phyloP scores from a whole-genome alignment of 2,888 invertebrate genomes.

The Apantesis nais region DNA sequence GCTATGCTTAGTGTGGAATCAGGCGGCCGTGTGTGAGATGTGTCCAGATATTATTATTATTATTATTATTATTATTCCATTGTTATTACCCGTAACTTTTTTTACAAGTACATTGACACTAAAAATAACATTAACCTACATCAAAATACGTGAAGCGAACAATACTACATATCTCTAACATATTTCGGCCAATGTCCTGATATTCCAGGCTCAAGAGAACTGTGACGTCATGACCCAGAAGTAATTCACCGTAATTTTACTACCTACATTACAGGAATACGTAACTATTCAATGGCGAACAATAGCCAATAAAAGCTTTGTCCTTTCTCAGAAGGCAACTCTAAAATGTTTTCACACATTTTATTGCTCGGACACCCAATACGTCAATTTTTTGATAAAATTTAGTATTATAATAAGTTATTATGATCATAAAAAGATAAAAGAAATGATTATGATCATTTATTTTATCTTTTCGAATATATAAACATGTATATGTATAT shows the following conservation, averaged over 20 bases:
- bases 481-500: background rate
- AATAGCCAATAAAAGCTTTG: constrained; percentile 22
- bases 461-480: background rate
- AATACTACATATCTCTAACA: background rate
- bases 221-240: constrained; percentile 17
- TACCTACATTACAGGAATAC: constrained; percentile 4
- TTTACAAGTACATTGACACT: no score
- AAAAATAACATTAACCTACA: no score
- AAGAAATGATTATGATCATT: background rate
- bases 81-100: no score
- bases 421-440: background rate
- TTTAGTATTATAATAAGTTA: background rate
- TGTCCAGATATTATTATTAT: no score
- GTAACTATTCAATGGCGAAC: constrained; percentile 15
- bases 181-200: background rate
- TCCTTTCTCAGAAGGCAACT: constrained; percentile 32
- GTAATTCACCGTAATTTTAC: constrained; percentile 14
- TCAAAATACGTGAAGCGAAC: background rate
- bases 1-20: no score
- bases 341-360: constrained; percentile 30
- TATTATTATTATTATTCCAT: no score
- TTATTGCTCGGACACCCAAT: constrained; percentile 29
- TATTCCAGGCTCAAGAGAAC: background rate
- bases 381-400: constrained; percentile 3
- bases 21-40: no score